Percentiles rank a stretch among this genome's conserved stretches.
Evolutionary conservation across 1,140 invertebrate species (phyloP).

Genomic region (Papilio dardanus): DNA sequence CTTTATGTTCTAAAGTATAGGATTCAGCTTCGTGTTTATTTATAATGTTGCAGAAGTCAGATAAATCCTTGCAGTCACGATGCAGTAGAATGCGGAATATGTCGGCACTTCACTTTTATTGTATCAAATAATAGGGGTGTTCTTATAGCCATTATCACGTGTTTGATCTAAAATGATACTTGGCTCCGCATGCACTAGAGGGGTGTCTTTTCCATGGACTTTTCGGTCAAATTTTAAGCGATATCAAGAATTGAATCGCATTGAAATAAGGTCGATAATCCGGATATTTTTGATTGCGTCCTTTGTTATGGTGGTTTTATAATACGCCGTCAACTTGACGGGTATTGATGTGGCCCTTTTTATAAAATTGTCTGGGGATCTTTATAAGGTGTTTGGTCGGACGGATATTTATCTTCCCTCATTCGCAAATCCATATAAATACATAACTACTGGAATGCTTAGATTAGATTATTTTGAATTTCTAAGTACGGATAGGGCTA

Average conservation of each 20-base stretch:
- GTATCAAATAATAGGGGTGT: slow-evolving; percentile 82
- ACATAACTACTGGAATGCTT: background rate
- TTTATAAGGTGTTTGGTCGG: slow-evolving; percentile 3
- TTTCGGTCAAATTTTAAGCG: slow-evolving; percentile 52
- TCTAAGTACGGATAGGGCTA: too few species aligned
- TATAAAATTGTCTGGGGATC: slow-evolving; percentile 21
- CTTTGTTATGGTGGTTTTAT: slow-evolving; percentile 51
- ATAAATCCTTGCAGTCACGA: slow-evolving; percentile 57
- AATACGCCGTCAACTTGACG: slow-evolving; percentile 45
- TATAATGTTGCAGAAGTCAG: slow-evolving; percentile 56
- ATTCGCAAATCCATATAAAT: background rate
- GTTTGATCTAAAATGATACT: slow-evolving; percentile 82
- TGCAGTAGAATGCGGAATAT: slow-evolving; percentile 79
- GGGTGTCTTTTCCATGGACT: slow-evolving; percentile 60
- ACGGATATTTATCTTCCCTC: background rate
- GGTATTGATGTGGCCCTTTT: slow-evolving; percentile 31
- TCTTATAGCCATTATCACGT: slow-evolving; percentile 81
- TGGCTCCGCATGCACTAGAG: slow-evolving; percentile 54
- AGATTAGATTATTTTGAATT: too few species aligned
- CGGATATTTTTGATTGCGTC: slow-evolving; percentile 48
- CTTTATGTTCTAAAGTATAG: slow-evolving; percentile 42
- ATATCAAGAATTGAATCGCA: slow-evolving; percentile 61
- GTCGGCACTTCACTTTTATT: slow-evolving; percentile 82
- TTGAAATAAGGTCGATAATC: slow-evolving; percentile 54
- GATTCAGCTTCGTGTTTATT: slow-evolving; percentile 43